These are phyloP conservation scores for Drosophila neotestacea DNA, from an alignment of 2,888 invertebrate genomes.

Conservation along the genomic window DNA sequence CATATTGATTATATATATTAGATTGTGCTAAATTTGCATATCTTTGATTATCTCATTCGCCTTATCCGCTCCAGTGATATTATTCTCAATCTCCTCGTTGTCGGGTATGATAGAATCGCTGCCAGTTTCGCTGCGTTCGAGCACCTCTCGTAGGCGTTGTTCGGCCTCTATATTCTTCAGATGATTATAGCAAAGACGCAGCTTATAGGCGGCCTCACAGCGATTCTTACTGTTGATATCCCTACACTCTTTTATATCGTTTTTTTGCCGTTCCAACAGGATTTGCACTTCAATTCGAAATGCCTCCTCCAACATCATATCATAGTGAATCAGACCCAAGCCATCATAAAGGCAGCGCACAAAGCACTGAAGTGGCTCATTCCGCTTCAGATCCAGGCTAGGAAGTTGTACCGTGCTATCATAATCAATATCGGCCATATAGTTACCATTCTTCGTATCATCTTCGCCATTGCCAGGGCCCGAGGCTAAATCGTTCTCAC, in stretches of 20 bases:
- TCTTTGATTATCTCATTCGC: conserved; percentile 54
- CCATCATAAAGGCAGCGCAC: conserved; percentile 78
- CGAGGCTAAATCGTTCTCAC: conserved; percentile 31
- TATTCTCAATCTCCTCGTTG: conserved; percentile 38
- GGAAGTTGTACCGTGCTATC: conserved; percentile 27
- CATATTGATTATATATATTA: conserved; percentile 1
- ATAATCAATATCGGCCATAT: conserved; percentile 46
- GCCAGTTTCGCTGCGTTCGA: conserved; percentile 54
- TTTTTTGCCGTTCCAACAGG: conserved; percentile 52
- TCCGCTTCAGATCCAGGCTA: conserved; percentile 51
- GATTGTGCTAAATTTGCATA: conserved; percentile 9
- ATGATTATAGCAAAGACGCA: conserved; percentile 73
- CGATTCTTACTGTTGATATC: conserved; percentile 65
- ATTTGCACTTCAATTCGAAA: conserved; percentile 59
- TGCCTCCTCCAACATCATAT: conserved; percentile 70
- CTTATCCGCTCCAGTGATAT: not conserved
- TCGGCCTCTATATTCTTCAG: conserved; percentile 71
- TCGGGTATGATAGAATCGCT: conserved; percentile 25
- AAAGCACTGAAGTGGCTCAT: conserved; percentile 79
- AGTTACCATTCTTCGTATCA: conserved; percentile 40
- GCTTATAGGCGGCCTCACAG: conserved; percentile 73
- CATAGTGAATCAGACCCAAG: conserved; percentile 72
- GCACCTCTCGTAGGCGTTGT: conserved; percentile 59
- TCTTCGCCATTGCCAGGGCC: conserved; percentile 28
- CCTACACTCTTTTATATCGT: conserved; percentile 64